phyloP scores from a whole-genome alignment of 1,140 invertebrate species.

The Drosophila navojoa region DNA sequence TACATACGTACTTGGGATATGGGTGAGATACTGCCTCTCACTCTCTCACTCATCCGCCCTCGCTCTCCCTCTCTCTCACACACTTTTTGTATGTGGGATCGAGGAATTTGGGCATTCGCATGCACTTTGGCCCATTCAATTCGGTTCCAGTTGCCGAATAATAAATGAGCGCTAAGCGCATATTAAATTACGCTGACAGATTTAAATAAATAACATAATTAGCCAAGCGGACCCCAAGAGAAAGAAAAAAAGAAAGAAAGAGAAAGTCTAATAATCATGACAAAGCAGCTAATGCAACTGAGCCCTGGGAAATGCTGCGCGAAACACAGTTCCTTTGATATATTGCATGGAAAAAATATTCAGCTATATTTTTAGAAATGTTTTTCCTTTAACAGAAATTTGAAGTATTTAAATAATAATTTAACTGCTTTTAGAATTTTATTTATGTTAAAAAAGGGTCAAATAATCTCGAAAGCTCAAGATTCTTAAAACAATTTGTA shows the following conservation, averaged over 20 bases:
- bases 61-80: not conserved
- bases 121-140: constrained; percentile 46
- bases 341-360: not conserved
- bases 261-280: constrained; percentile 1
- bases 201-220: constrained; percentile 37
- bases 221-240: constrained; percentile 37
- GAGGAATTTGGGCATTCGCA: constrained; percentile 34
- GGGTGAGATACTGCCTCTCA: not conserved
- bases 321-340: too few species aligned
- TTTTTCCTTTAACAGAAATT: not conserved
- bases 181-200: constrained; percentile 51
- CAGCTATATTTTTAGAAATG: too few species aligned
- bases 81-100: not conserved
- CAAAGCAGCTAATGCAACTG: constrained; percentile 1
- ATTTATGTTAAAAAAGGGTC: not conserved
- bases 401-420: not conserved
- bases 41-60: too few species aligned
- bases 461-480: too few species aligned
- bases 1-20: constrained; percentile 1
- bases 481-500: too few species aligned
- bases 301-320: not conserved
- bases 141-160: constrained; percentile 59
- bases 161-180: constrained; percentile 66
- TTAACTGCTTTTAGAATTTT: too few species aligned
- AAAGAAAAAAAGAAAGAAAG: not conserved